A percentile compares a stretch with the other conserved stretches of the same genome.
Conservation (phyloP, 2,797 vertebrate species). For the Anguilla pacifica region DNA sequence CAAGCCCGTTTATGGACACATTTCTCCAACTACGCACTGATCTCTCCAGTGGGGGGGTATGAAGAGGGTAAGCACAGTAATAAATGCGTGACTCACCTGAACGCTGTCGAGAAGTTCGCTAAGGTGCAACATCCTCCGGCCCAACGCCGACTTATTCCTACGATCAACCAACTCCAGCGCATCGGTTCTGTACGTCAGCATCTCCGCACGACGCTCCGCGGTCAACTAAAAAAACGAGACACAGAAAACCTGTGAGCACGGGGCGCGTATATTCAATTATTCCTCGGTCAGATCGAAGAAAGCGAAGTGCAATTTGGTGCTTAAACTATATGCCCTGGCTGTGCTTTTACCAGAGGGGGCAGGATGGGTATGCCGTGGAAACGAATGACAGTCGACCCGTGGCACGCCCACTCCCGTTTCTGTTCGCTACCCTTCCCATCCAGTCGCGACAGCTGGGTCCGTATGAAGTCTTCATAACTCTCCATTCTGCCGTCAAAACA, state of each 20-base stretch:
- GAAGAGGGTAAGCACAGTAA: background rate
- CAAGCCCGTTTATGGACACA: too few species aligned
- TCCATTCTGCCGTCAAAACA: conserved; percentile 60
- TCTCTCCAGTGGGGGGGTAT: too few species aligned
- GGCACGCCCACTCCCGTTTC: conserved; percentile 1
- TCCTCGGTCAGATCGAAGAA: background rate
- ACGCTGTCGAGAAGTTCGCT: conserved; percentile 65
- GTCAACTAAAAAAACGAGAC: conserved; percentile 63
- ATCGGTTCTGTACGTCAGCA: conserved; percentile 60
- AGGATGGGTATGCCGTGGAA: conserved; percentile 67
- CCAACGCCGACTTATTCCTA: conserved; percentile 39
- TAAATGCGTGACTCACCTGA: conserved; percentile 55
- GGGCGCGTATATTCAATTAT: background rate
- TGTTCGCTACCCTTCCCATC: conserved; percentile 35
- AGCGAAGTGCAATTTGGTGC: background rate
- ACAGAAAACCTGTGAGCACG: background rate
- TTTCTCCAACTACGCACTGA: too few species aligned
- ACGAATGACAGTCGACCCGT: conserved; percentile 60
- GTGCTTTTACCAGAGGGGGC: conserved; percentile 68
- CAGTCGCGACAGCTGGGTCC: conserved; percentile 44
- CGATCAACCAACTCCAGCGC: conserved; percentile 42
- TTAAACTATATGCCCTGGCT: background rate
- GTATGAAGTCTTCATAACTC: conserved; percentile 67
- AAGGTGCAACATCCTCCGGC: conserved; percentile 53
- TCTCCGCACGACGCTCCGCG: conserved; percentile 60